Base-by-base conservation (phyloP, 2,797 vertebrate genomes). In the Sebastes steindachneri region DNA sequence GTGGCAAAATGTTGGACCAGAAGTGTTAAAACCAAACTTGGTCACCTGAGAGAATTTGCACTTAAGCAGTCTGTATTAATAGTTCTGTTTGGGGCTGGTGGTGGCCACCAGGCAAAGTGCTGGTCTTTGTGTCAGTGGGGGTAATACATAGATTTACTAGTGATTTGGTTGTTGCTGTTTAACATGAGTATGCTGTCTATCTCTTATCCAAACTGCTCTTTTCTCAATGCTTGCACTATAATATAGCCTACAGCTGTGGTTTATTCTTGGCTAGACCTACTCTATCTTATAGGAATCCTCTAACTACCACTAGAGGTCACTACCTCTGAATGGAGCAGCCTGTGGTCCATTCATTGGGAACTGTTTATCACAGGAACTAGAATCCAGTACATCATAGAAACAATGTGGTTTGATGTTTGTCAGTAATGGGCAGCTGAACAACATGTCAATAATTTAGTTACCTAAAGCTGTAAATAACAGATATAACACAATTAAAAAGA, bases 31-130 rank as follows among this genome's bases (percentile, higher is more conserved):
- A 68, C 2, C 25, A 82, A 88, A 73, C 77, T 28, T 54, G 25
- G 78, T 65, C 69, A 68, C n/a, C 68, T 55, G 65, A 78, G 35
- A 74, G 7, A 6, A 2, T 75, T 75, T 80, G 73, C 69, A 72
- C 54, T 62, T 55, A 21, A 69, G 72, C 63, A 37, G 15, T 29
- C 55, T 67, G 37, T 84, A 87, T 86, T 82, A 84, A 89, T 86
- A 88, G 86, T 73, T 75, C 28, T 73, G 54, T 6, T 54, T 62
- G 29, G 29, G 3, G 48, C 59, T 66, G 73, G 48, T 72, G 58
- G 67, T 71, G 62, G 25, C 33, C 35, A 57, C 14, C 0, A 25
- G 31, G 53, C 21, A 78, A 31, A 48, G 73, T 68, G 48, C 14
- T 68, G 57, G 21, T 66, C 68, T 35, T 57, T 64, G 51, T 29